Percentiles rank a stretch among this genome's conserved stretches.
phyloP scores from a whole-genome alignment of 2,113 vertebrate species.

The Zonotrichia leucophrys region DNA sequence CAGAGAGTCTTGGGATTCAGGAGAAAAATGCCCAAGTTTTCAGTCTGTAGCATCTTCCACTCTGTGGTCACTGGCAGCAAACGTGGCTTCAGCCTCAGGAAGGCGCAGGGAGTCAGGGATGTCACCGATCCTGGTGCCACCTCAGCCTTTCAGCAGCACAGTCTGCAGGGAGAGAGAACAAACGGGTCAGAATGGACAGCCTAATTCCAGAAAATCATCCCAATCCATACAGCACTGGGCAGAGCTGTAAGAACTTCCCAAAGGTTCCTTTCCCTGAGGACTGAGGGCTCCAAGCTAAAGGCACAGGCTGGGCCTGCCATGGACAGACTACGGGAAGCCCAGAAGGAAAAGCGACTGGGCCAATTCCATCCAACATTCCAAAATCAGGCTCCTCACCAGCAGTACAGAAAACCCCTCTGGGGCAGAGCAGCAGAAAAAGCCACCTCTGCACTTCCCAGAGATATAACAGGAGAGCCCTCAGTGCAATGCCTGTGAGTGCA shows the following conservation, averaged over 20 bases:
- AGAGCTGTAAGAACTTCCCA: background rate
- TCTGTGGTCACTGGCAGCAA: conserved; percentile 89
- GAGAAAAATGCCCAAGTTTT: background rate
- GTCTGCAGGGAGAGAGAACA: conserved; percentile 59
- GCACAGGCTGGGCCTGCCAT: background rate
- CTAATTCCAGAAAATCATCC: rapidly evolving
- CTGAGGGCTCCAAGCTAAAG: rapidly evolving
- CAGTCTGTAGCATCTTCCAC: conserved; percentile 92
- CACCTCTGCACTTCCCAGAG: too few relatives aligned
- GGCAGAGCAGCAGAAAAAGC: too few relatives aligned
- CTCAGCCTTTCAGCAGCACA: conserved; percentile 92
- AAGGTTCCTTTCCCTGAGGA: rapidly evolving
- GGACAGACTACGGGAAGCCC: rapidly evolving
- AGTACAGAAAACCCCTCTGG: too few relatives aligned
- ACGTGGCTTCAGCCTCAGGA: conserved; percentile 93
- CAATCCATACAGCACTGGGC: rapidly evolving
- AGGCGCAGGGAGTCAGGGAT: conserved; percentile 93
- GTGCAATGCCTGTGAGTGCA: rapidly evolving
- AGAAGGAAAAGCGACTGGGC: background rate
- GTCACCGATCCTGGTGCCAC: conserved; percentile 88
- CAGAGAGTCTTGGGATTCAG: background rate
- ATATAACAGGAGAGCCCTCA: background rate
- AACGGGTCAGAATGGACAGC: background rate
- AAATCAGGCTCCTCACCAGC: conserved; percentile 60
- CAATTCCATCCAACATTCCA: background rate